Base-by-base conservation (phyloP, 2,113 vertebrate species). In the Psittacara wagleri region DNA sequence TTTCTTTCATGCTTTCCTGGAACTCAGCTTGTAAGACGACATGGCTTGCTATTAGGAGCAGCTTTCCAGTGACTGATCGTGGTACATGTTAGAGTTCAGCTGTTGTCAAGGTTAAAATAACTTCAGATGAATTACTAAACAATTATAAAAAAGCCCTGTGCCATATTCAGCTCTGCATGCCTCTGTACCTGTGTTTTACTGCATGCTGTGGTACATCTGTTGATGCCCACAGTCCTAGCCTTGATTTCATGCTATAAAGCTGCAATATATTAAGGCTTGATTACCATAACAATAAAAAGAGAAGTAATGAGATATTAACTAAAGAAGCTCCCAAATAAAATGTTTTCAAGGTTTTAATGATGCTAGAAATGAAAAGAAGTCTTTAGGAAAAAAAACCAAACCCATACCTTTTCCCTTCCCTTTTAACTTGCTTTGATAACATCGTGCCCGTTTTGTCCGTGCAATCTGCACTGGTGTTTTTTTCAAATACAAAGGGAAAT, bases 201-300 rank as follows among this genome's bases (percentile, higher is more conserved):
- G 52, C 98, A 98, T 92, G 97, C 98, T 98, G 98, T 39, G 78
- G 86, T 96, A 96, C 98, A 98, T 98, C 98, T 98, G 98, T 96
- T 73, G 72, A 75, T 95, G 97, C 97, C 98, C 67, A 83, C 96
- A 97, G 97, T 98, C 95, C 96, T 95, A 96, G 95, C 95, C 82
- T 91, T 97, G 77, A 78, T 92, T 88, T 93, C 59, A 31, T 87
- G 73, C 96, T 96, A 76, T 62, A 54, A 95, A 97, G 72, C 89
- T 77, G 66, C 91, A 80, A 76, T 96, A 95, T 95, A 84, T 97
- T 95, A 97, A 86, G 97, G 93, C 75, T 90, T 97, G 96, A 97
- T 89, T 97, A 95, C 97, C 82, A 78, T 97, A 97, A 97, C 93
- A 72, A 92, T 94, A 95, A 97, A 96, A 97, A 92, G 88, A 94